Conservation (phyloP, 2,888 invertebrate species). For the Anagyrus pseudococci region DNA sequence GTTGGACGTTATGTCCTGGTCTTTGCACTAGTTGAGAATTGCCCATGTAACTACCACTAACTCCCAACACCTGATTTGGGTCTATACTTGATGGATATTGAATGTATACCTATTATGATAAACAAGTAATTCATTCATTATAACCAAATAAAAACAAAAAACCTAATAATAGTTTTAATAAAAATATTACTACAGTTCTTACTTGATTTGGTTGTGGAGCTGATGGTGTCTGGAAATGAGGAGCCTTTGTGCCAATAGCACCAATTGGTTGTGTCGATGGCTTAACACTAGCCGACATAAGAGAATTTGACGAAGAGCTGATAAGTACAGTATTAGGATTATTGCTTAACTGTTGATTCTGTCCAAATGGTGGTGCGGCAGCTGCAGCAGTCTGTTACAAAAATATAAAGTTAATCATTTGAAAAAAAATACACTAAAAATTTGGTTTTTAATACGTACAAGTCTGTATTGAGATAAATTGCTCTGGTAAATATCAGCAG, state of each 20-base stretch:
- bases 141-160: not conserved
- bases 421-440: not conserved
- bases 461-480: slow-evolving; percentile 69
- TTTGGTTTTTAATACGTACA: slow-evolving; percentile 47
- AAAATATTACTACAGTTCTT: too few species aligned
- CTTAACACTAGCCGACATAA: slow-evolving; percentile 89
- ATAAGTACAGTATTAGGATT: slow-evolving; percentile 89
- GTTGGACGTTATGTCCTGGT: slow-evolving; percentile 64
- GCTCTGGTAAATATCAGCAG: slow-evolving; percentile 77
- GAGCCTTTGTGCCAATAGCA: slow-evolving; percentile 77
- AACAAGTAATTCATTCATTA: slow-evolving; percentile 13
- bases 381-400: slow-evolving; percentile 55
- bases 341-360: slow-evolving; percentile 79
- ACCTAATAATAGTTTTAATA: not conserved
- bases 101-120: slow-evolving; percentile 65
- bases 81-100: too few species aligned
- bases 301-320: slow-evolving; percentile 84
- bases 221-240: slow-evolving; percentile 65
- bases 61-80: slow-evolving; percentile 64
- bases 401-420: not conserved
- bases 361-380: slow-evolving; percentile 74
- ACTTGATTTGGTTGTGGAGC: slow-evolving; percentile 65
- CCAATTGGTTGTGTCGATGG: slow-evolving; percentile 83
- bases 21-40: slow-evolving; percentile 71
- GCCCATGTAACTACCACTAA: slow-evolving; percentile 68